Evolutionary conservation across 2,113 vertebrate genomes (phyloP), one percentile per base, ranked within the genome.

Genomic region (Hippocampus zosterae): DNA sequence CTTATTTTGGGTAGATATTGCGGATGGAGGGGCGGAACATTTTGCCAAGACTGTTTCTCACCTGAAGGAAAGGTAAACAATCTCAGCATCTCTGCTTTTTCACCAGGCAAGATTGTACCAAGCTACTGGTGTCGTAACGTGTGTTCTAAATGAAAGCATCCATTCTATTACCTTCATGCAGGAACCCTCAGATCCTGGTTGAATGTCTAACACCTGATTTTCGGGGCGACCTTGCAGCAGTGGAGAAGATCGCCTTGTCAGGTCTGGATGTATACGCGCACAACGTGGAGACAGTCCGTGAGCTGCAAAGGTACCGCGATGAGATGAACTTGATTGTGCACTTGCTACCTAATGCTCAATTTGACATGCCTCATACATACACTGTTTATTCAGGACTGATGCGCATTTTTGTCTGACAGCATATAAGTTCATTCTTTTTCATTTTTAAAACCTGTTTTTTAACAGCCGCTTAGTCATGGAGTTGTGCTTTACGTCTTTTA

Each of bases 151-250:
- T 41, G 10, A 41, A 64, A 15, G 25, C 6, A 3, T 37, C 0
- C n/a, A 16, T 8, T 18, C 11, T 42, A 13, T 67, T 41, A 10
- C 41, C 67, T 67, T 40, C 27, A 25, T 62, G 0, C 46, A 99
- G 97, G 87, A 95, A 93, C 63, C 42, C 93, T 9, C 88, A 88
- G 62, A 96, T 99, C 77, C 82, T 98, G 60, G 94, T 98, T 19
- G 97, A 99, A 78, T 99, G 97, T 79, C 88, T 99, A n/a, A 98
- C 97, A 0, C 96, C 97, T 33, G 97, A 99, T 87, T 99, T 99
- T 52, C 90, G 95, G 41, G 97, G 97, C 0, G 94, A 98, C 78
- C 92, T 97, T 8, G 74, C 81, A 21, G 93, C 96, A 0, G 92
- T 99, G 66, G 94, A 94, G 85, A 95, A 90, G 59, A 93, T 99